Percentiles rank a stretch among this genome's conserved stretches.
Evolutionary conservation across 2,113 vertebrate species (phyloP).

Genomic region (Silurus glanis): DNA sequence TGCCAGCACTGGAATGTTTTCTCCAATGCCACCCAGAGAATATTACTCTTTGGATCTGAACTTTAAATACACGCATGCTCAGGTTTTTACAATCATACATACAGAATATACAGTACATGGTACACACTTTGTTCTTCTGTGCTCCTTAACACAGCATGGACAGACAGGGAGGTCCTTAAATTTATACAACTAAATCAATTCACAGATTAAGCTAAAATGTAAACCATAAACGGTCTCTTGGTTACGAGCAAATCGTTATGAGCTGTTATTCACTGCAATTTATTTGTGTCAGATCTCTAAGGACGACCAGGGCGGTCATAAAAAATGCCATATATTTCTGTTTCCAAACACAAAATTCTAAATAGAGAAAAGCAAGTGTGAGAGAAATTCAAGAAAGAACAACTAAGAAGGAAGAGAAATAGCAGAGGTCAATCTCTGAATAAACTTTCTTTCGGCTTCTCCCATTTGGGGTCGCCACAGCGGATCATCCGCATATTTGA

Average conservation of each 20-base stretch:
- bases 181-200: constrained; percentile 35
- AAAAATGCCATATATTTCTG: constrained; percentile 36
- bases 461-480: no score
- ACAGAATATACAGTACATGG: background rate
- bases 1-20: background rate
- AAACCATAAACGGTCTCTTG: constrained; percentile 25
- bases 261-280: constrained; percentile 27
- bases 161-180: background rate
- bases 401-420: background rate
- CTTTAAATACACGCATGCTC: constrained; percentile 4
- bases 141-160: background rate
- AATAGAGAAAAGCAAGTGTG: background rate
- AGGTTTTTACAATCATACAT: background rate
- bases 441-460: no score
- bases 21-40: background rate
- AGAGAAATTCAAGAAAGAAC: background rate
- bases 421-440: constrained; percentile 25
- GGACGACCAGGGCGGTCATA: constrained; percentile 6
- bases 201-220: constrained; percentile 26
- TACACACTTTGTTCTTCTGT: background rate
- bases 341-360: constrained; percentile 1
- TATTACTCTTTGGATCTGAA: constrained; percentile 34
- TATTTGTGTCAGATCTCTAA: constrained; percentile 29
- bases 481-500: no score
- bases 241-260: constrained; percentile 21